A percentile compares a stretch with the other conserved stretches of the same genome.
phyloP scores from a whole-genome alignment of 2,888 invertebrate species.

The Choreutis nemorana region DNA sequence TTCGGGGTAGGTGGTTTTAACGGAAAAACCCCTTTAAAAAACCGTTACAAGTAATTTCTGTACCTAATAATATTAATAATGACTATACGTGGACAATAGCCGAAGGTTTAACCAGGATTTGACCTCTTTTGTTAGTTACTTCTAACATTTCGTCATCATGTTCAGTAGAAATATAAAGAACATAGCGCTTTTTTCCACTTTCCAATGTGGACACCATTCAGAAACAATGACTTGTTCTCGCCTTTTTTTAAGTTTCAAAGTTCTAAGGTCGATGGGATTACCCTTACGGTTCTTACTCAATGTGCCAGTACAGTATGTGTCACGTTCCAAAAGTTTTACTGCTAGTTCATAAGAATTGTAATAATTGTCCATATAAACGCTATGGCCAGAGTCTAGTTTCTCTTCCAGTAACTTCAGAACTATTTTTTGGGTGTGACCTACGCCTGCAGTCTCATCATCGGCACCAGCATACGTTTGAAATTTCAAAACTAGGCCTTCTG shows the following conservation, averaged over 20 bases:
- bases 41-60: slow-evolving; percentile 1
- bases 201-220: slow-evolving; percentile 15
- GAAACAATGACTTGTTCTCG: slow-evolving; percentile 14
- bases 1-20: slow-evolving; percentile 10
- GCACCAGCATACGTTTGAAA: slow-evolving; percentile 15
- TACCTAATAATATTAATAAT: slow-evolving; percentile 7
- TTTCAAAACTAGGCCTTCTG: slow-evolving; percentile 19
- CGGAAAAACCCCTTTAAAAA: slow-evolving; percentile 12
- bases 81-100: slow-evolving; percentile 14
- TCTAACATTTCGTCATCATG: slow-evolving; percentile 10
- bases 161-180: slow-evolving; percentile 14
- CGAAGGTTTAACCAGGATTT: slow-evolving; percentile 10
- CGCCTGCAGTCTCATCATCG: slow-evolving; percentile 13
- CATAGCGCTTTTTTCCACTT: slow-evolving; percentile 14
- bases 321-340: slow-evolving; percentile 17
- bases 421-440: slow-evolving; percentile 16
- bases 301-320: slow-evolving; percentile 32
- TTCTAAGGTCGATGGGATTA: slow-evolving; percentile 14
- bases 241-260: slow-evolving; percentile 14
- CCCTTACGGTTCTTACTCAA: slow-evolving; percentile 18
- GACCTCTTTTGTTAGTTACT: slow-evolving; percentile 10
- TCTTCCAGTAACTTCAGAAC: slow-evolving; percentile 21
- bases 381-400: slow-evolving; percentile 19
- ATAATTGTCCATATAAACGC: slow-evolving; percentile 24
- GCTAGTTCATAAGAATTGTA: slow-evolving; percentile 22